These are phyloP conservation scores for Platycnemis pennipes DNA, from an alignment of 2,888 invertebrate species.

Conservation along the genomic window DNA sequence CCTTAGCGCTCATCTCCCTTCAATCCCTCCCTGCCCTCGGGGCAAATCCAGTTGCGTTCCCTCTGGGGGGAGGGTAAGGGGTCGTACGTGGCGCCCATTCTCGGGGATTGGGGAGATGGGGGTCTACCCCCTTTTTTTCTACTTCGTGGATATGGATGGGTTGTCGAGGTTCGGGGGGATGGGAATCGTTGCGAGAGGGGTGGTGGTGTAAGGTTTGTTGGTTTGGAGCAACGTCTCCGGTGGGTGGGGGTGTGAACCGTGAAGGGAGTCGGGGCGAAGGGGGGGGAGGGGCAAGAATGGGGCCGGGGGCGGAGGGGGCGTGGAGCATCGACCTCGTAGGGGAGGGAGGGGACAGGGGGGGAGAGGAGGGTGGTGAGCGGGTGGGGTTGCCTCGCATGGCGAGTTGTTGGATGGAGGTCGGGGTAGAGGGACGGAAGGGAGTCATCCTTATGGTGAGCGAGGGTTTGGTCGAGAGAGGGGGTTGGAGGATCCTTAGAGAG, in stretches of 20 bases:
- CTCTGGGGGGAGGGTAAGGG: background rate
- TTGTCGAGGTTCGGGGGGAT: background rate
- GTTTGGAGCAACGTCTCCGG: slow-evolving; percentile 32
- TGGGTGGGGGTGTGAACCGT: background rate
- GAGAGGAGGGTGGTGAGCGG: background rate
- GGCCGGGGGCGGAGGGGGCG: slow-evolving; percentile 10
- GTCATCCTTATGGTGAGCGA: background rate
- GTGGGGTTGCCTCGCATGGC: slow-evolving; percentile 6
- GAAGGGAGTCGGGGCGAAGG: background rate
- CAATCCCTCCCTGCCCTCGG: background rate
- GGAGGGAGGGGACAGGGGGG: slow-evolving; percentile 19
- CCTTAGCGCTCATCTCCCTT: background rate
- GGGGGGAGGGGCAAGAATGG: background rate
- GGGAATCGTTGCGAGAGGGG: background rate
- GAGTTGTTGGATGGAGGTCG: background rate
- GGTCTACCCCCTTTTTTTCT: background rate
- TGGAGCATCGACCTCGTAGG: slow-evolving; percentile 47
- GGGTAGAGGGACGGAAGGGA: background rate
- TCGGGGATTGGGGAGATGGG: background rate
- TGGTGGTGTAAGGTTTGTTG: background rate
- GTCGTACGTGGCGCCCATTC: background rate
- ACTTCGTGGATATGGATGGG: background rate
- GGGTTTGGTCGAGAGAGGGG: background rate
- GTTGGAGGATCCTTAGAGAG: background rate
- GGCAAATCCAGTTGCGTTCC: background rate